These are phyloP conservation scores for Hypercompe scribonia DNA, from an alignment of 2,888 invertebrate species.

Conservation along the genomic window DNA sequence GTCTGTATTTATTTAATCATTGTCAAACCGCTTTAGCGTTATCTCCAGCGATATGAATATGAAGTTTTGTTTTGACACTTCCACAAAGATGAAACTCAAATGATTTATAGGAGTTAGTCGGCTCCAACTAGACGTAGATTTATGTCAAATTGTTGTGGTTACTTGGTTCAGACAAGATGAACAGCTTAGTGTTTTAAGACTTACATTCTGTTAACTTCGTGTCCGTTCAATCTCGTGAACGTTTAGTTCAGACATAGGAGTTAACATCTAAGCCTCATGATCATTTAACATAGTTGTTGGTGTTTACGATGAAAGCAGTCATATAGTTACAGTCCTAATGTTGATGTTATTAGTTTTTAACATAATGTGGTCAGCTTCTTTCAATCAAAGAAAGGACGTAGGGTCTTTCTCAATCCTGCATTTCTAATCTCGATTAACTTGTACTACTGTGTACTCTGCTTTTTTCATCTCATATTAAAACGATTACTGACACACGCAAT, in stretches of 20 bases:
- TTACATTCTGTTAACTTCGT: neutral
- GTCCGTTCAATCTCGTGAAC: neutral
- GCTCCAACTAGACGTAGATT: conserved; percentile 32
- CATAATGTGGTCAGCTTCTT: too few relatives aligned
- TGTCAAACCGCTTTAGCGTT: conserved; percentile 38
- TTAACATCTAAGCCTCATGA: neutral
- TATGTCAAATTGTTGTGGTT: conserved; percentile 25
- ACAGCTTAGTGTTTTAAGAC: conserved; percentile 1
- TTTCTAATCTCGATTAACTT: too few relatives aligned
- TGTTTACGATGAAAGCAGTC: neutral
- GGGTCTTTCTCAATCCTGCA: too few relatives aligned
- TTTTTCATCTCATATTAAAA: too few relatives aligned
- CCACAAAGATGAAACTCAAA: conserved; percentile 59
- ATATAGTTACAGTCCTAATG: neutral
- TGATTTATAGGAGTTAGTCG: conserved; percentile 64
- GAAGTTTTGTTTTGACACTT: conserved; percentile 67
- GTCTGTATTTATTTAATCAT: conserved; percentile 51
- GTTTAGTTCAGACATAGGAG: neutral
- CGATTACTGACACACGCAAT: too few relatives aligned
- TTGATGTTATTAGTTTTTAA: neutral
- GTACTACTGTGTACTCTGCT: too few relatives aligned
- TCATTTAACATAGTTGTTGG: neutral
- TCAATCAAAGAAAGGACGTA: too few relatives aligned
- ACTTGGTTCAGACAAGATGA: conserved; percentile 11
- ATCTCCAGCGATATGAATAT: conserved; percentile 42